Percentiles rank a stretch among this genome's conserved stretches.
Conservation (phyloP, 2,888 invertebrate genomes). For the Deroplatys truncata region DNA sequence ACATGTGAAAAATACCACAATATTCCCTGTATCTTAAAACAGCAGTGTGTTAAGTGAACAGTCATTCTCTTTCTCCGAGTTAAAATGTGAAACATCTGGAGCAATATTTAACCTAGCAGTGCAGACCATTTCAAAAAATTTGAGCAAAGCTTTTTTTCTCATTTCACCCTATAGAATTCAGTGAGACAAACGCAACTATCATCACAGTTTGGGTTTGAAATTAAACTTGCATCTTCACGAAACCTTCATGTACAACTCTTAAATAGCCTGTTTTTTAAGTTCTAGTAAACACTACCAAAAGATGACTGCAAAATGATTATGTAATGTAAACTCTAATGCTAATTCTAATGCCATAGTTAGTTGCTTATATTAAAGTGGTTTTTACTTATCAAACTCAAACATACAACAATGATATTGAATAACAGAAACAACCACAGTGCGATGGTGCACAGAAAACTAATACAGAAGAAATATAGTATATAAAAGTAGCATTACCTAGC, state of each 20-base stretch:
- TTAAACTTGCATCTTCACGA: background rate
- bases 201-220: background rate
- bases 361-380: background rate
- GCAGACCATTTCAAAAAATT: background rate
- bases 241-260: background rate
- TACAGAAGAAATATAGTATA: background rate
- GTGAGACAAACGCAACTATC: background rate
- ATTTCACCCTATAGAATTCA: too few species aligned
- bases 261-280: background rate
- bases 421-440: background rate
- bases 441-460: background rate
- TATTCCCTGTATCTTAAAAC: background rate
- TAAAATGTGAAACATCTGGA: background rate
- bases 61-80: background rate
- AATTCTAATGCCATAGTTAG: background rate
- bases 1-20: background rate
- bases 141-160: background rate
- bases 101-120: background rate
- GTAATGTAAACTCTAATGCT: too few species aligned
- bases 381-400: background rate
- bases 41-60: background rate
- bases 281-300: background rate
- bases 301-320: background rate
- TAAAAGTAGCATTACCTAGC: background rate
- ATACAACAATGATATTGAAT: background rate